These are phyloP conservation scores for Phylloscopus trochiloides DNA, from an alignment of 2,113 vertebrate genomes.

Conservation along the genomic window DNA sequence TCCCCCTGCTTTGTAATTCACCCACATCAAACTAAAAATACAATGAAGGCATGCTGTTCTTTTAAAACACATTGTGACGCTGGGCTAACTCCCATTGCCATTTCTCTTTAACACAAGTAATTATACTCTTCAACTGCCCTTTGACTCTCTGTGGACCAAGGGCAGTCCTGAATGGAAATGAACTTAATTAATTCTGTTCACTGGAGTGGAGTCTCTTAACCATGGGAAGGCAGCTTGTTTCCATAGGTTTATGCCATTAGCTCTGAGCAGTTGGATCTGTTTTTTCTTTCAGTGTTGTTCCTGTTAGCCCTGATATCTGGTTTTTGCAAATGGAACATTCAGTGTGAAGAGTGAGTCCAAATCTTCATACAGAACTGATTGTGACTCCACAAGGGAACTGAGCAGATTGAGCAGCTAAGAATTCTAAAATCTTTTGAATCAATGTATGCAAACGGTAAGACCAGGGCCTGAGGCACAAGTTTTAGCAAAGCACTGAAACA, in stretches of 20 bases:
- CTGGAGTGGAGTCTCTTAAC: slow-evolving; percentile 40
- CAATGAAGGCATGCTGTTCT: slow-evolving; percentile 48
- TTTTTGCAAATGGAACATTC: neutral
- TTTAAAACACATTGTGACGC: slow-evolving; percentile 49
- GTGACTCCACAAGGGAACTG: neutral
- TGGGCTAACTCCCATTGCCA: slow-evolving; percentile 8
- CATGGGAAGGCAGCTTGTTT: slow-evolving; percentile 33
- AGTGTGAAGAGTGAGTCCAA: neutral
- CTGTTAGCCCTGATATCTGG: neutral
- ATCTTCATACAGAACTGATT: neutral
- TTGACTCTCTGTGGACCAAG: slow-evolving; percentile 60
- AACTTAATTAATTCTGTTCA: slow-evolving; percentile 72
- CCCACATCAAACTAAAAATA: slow-evolving; percentile 61
- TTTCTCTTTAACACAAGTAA: slow-evolving; percentile 71
- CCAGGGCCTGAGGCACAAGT: neutral
- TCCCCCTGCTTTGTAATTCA: slow-evolving; percentile 17
- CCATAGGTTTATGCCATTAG: slow-evolving; percentile 22
- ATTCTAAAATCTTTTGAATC: neutral
- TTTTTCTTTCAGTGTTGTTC: neutral
- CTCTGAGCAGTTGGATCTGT: neutral
- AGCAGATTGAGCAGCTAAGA: neutral
- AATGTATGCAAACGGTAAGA: neutral
- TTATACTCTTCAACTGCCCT: slow-evolving; percentile 68
- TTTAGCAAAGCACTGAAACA: neutral
- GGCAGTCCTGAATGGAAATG: slow-evolving; percentile 63